Conservation (phyloP, 2,797 vertebrate species). For the Scyliorhinus canicula region DNA sequence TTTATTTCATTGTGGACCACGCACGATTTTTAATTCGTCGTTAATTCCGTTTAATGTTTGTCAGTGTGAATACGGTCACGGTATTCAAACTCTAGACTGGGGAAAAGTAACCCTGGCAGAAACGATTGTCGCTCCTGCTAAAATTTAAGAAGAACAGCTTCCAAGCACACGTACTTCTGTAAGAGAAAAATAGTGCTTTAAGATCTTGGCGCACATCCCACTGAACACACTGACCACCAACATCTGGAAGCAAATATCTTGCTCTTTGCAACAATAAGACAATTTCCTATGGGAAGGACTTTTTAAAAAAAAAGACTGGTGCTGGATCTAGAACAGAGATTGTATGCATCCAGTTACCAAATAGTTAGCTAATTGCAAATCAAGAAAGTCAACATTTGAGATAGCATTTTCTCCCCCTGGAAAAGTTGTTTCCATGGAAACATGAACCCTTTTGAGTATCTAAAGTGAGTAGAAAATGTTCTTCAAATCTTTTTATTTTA, state of each 20-base stretch:
- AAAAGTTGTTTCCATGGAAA: slow-evolving; percentile 24
- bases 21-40: not conserved
- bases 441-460: not conserved
- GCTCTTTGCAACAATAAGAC: not conserved
- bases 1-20: not conserved
- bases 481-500: not conserved
- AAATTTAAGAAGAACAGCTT: not conserved
- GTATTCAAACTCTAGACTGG: not conserved
- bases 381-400: not conserved
- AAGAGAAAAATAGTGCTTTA: not conserved
- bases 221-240: slow-evolving; percentile 13
- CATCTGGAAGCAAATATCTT: slow-evolving; percentile 31
- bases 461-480: slow-evolving; percentile 3
- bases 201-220: slow-evolving; percentile 21
- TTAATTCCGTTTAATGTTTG: not conserved
- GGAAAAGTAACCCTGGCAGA: not conserved
- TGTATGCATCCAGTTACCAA: not conserved
- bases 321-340: slow-evolving; percentile 5
- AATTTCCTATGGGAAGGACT: slow-evolving; percentile 27
- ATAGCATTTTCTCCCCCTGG: not conserved
- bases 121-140: not conserved
- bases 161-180: not conserved
- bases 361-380: slow-evolving; percentile 8
- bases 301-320: not conserved
- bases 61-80: not conserved